Base-by-base conservation (phyloP, 1,140 invertebrate genomes). In the Steinernema khuongi region DNA sequence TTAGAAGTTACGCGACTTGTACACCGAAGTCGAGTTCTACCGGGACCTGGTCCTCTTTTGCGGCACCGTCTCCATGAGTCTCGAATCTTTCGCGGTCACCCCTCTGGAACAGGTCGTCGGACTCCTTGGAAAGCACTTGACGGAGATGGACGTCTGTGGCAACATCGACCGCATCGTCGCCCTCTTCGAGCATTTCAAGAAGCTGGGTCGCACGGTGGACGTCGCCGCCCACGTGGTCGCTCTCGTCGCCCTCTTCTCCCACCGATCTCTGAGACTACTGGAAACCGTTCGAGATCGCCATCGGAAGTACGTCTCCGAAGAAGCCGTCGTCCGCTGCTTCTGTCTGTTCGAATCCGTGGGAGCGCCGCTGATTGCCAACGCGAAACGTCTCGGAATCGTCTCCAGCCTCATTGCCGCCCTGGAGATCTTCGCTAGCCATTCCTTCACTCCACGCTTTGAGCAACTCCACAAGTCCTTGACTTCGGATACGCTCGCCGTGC, bases 351-450 rank as follows among this genome's bases (percentile, higher is more conserved):
- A 60, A 60, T 7, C 50, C 7, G 26, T 22, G 4, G 50, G 50
- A 26, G 19, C 11, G 4, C 7, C 50, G 7, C 19, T 60, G 11
- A 60, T 60, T 22, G 50, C 50, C 22, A 26, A 11, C 4, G 11
- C 50, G 14, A 60, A 60, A 60, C 50, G 50, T 60, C 50, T 60
- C 19, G 50, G 50, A 60, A 60, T 60, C 19, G 50, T 22, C 11
- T 14, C 50, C 7, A 60, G 26, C 19, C 4, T 60, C 50, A 60
- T 60, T 26, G 4, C 50, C 19, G 50, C 50, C 19, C 50, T 60
- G 4, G 50, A 60, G 7, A 26, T 60, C 4, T 22, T 60, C 7
- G 26, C 14, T 22, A 26, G 11, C 26, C 50, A 60, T 22, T 11
- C 11, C 11, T 60, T 22, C 7, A 7, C 4, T 22, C 50, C 50